Percentiles rank a stretch among this genome's conserved stretches.
phyloP scores from a whole-genome alignment of 2,888 invertebrate genomes.

The Gortyna flavago region DNA sequence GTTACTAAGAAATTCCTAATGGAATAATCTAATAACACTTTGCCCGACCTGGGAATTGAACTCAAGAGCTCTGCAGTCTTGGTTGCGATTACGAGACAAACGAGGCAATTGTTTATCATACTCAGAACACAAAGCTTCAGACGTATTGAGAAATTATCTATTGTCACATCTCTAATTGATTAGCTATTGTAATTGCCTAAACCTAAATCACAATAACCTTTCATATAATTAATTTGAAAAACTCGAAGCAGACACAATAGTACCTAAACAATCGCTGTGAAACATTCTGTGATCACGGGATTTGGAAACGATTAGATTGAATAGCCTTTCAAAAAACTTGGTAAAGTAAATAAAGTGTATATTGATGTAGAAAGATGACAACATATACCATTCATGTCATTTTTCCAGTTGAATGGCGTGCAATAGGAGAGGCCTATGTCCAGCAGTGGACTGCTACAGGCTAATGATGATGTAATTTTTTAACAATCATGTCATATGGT shows the following conservation, averaged over 20 bases:
- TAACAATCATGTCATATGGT: neutral
- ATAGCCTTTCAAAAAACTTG: neutral
- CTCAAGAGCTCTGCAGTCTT: too few species aligned
- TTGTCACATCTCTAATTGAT: constrained; percentile 8
- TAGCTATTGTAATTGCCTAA: neutral
- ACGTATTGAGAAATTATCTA: neutral
- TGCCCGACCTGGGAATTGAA: too few species aligned
- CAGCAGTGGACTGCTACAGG: too few species aligned
- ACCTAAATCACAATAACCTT: constrained; percentile 17
- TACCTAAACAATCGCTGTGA: neutral
- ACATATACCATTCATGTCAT: neutral
- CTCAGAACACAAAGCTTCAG: neutral
- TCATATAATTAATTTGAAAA: constrained; percentile 4
- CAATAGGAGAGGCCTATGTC: too few species aligned
- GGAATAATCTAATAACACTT: too few species aligned
- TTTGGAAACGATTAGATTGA: neutral
- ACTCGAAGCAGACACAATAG: constrained; percentile 1
- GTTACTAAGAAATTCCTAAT: too few species aligned
- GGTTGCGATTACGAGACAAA: too few species aligned
- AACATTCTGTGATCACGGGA: neutral
- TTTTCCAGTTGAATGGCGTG: too few species aligned
- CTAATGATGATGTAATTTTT: too few species aligned
- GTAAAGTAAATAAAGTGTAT: neutral
- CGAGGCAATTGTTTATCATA: neutral
- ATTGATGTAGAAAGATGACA: neutral